These are phyloP conservation scores for Oreochromis mossambicus DNA, from an alignment of 2,797 vertebrate species.

Conservation along the genomic window DNA sequence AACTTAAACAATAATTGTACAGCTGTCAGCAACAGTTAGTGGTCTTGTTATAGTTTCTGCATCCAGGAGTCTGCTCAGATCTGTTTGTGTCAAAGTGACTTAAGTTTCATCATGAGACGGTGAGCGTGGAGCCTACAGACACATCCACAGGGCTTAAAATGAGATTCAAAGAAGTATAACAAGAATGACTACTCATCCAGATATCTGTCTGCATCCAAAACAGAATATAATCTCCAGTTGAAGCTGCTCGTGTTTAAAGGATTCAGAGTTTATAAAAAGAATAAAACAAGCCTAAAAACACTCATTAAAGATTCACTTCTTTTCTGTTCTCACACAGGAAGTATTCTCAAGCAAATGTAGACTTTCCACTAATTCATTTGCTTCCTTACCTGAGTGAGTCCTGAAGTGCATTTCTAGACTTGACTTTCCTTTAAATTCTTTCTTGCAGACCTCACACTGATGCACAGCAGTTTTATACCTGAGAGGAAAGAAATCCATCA, in stretches of 20 bases:
- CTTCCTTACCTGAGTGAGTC: conserved; percentile 91
- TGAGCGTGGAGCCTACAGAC: not conserved
- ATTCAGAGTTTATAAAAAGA: not conserved
- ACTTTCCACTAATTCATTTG: not conserved
- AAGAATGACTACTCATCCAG: not conserved
- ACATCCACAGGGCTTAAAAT: not conserved
- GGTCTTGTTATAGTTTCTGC: not conserved
- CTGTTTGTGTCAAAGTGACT: not conserved
- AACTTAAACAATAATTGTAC: not conserved
- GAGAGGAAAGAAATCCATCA: not conserved
- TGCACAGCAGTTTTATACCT: conserved; percentile 98
- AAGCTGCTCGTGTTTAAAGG: not conserved
- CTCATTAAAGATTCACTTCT: not conserved
- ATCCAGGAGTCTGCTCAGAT: not conserved
- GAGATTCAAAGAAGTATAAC: not conserved
- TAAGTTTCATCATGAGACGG: not conserved
- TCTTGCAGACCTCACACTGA: conserved; percentile 98
- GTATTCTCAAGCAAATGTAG: not conserved
- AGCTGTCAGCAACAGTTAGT: not conserved
- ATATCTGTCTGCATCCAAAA: not conserved
- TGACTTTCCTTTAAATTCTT: conserved; percentile 98
- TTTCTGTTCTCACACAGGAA: not conserved
- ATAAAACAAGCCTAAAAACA: not conserved
- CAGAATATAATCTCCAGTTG: not conserved
- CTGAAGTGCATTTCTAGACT: conserved; percentile 99